Percentiles rank a stretch among this genome's conserved stretches.
Conservation (phyloP, 2,113 vertebrate species). For the Stigmatopora argus region DNA sequence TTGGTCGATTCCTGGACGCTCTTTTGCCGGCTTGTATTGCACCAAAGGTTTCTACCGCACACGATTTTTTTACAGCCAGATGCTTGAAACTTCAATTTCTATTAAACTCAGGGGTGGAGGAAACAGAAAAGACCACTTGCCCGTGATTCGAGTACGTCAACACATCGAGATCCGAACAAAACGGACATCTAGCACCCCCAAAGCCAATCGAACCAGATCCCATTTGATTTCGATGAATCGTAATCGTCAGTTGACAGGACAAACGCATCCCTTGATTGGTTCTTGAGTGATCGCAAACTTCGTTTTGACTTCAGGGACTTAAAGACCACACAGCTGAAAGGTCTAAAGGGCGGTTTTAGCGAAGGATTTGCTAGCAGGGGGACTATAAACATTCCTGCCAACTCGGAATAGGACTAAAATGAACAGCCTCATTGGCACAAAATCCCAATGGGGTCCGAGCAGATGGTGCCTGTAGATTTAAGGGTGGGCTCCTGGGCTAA, state of each 20-base stretch:
- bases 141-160: background rate
- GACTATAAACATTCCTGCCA: conserved; percentile 12
- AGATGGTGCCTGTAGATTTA: conserved; percentile 43
- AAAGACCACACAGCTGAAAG: conserved; percentile 40
- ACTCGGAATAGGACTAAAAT: conserved; percentile 9
- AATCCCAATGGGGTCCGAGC: conserved; percentile 26
- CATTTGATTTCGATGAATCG: too few relatives aligned
- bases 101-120: conserved; percentile 54
- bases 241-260: too few relatives aligned
- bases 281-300: too few relatives aligned
- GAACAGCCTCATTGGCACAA: conserved; percentile 17
- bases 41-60: background rate
- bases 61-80: conserved; percentile 60
- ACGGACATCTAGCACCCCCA: too few relatives aligned
- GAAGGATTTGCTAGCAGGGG: conserved; percentile 8
- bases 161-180: too few relatives aligned
- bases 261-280: too few relatives aligned
- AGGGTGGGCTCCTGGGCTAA: conserved; percentile 18
- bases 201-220: too few relatives aligned
- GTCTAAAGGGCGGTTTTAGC: conserved; percentile 17
- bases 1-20: conserved; percentile 7
- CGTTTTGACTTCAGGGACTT: background rate
- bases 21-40: background rate
- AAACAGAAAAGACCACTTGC: conserved; percentile 50
- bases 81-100: conserved; percentile 49